Evolutionary conservation across 2,113 vertebrate genomes (phyloP), one percentile per base, ranked within the genome.

Genomic region (Gnathonemus longibarbis): DNA sequence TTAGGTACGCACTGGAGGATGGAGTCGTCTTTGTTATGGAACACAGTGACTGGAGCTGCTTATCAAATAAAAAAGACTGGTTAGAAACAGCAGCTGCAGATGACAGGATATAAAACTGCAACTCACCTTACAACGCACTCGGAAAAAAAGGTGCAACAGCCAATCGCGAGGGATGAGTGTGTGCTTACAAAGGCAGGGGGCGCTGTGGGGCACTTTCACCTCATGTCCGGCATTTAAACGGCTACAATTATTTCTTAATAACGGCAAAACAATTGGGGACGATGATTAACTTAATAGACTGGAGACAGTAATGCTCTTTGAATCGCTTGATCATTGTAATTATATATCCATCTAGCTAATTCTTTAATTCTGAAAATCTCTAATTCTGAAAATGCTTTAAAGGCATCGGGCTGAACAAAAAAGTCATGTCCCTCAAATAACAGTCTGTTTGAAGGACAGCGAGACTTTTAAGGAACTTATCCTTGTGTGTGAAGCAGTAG

Each of bases 251-350:
- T 35, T 35, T 53, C 85, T 35, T 87, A 53, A 31, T 53, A 52
- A 52, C 10, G 35, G 19, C 13, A 48, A 87, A 86, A 86, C 84
- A 86, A 86, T 86, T 45, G 5, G 27, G n/a, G 46, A 87, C 8
- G 4, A 87, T 87, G 50, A 87, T 50, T 87, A 87, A 31, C 85
- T 53, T 39, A 17, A 87, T 87, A 50, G 85, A 19, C 85, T 39
- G 85, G 2, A 53, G 49, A 87, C 15, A 87, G 24, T 31, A 39
- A 39, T 87, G 31, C 85, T 53, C 49, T 87, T 53, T 53, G 48
- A 52, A 2, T 87, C 49, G 49, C 85, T 87, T 19, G 49, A 87
- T 53, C 49, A 87, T 87, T 53, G 85, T 87, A 87, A 87, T 87
- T 87, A 87, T 27, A 53, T 49, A 56, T 87, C 85, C 49, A 87